Percentiles rank a stretch among this genome's conserved stretches.
Evolutionary conservation across 2,113 vertebrate genomes (phyloP).

Genomic region (Laticauda laticaudata): DNA sequence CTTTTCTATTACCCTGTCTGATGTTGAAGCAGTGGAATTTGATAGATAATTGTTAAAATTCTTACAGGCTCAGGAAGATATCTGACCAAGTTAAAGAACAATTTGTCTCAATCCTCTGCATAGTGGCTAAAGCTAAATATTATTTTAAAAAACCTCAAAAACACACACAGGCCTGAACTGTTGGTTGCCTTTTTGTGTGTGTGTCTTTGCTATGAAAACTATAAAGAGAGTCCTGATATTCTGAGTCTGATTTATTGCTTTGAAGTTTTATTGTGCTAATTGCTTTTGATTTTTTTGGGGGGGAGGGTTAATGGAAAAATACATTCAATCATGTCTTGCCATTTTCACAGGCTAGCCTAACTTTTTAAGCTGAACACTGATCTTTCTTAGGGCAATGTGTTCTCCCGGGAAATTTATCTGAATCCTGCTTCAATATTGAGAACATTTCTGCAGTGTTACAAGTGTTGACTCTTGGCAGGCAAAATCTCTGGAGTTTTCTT

Average conservation of each 20-base stretch:
- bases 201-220: slow-evolving; percentile 1
- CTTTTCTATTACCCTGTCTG: not conserved
- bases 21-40: not conserved
- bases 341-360: not conserved
- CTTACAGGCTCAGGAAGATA: not conserved
- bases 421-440: not conserved
- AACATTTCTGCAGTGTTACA: slow-evolving; percentile 4
- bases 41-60: not conserved
- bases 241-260: not conserved
- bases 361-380: not conserved
- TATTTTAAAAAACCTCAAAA: not conserved
- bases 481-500: too few species aligned
- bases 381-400: not conserved
- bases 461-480: too few species aligned
- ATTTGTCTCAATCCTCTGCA: not conserved
- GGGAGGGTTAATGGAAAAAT: not conserved
- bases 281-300: not conserved
- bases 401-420: not conserved
- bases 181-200: slow-evolving; percentile 3
- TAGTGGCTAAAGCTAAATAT: not conserved
- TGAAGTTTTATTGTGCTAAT: not conserved
- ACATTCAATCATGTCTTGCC: not conserved
- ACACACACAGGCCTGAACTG: not conserved
- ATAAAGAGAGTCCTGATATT: not conserved
- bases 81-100: slow-evolving; percentile 4